Evolutionary conservation across 1,140 invertebrate genomes (phyloP).

Genomic region (Anadara kagoshimensis): DNA sequence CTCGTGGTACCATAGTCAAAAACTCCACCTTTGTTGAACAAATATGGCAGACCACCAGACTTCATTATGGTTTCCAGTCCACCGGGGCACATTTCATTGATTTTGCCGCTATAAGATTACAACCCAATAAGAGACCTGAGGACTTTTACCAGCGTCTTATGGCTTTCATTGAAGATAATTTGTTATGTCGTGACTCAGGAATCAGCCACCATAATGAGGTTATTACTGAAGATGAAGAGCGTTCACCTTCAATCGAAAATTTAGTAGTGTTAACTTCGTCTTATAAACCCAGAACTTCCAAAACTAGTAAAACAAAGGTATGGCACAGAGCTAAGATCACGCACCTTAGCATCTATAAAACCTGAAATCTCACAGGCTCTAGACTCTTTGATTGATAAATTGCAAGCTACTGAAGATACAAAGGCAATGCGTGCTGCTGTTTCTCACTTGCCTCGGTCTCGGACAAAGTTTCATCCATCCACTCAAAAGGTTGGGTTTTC

Average conservation of each 20-base stretch:
- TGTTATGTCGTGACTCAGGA: conserved; percentile 12
- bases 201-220: conserved; percentile 38
- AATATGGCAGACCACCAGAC: conserved; percentile 39
- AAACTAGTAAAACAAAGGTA: conserved; percentile 24
- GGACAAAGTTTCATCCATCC: conserved; percentile 23
- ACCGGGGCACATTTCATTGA: conserved; percentile 46
- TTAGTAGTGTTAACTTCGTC: conserved; percentile 30
- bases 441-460: not conserved
- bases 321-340: conserved; percentile 44
- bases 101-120: conserved; percentile 34
- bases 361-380: conserved; percentile 46
- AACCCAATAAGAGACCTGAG: conserved; percentile 37
- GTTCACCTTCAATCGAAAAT: conserved; percentile 38
- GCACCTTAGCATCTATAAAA: conserved; percentile 51
- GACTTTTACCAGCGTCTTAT: conserved; percentile 44
- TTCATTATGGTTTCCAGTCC: conserved; percentile 47
- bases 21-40: conserved; percentile 33
- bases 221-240: conserved; percentile 37
- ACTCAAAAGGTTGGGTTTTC: not conserved
- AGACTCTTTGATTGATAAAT: conserved; percentile 1
- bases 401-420: not conserved
- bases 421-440: conserved; percentile 6
- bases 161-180: conserved; percentile 43
- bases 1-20: conserved; percentile 39
- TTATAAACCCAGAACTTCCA: conserved; percentile 6